Base-by-base conservation (phyloP, 2,113 vertebrate species). In the Hippolais icterina region DNA sequence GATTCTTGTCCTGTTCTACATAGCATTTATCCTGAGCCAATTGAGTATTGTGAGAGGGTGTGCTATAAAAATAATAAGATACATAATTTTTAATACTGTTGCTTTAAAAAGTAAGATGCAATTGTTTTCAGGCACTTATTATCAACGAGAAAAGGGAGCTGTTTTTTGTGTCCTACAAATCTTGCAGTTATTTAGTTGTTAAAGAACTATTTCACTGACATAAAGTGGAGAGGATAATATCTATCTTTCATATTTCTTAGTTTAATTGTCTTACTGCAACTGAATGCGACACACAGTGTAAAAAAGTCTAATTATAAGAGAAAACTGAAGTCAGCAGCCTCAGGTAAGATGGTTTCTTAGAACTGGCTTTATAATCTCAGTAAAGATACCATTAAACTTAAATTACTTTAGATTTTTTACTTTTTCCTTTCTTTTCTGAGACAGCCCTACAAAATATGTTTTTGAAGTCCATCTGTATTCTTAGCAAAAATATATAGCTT, bases 291-390 rank as follows among this genome's bases (percentile, higher is more conserved):
- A 92, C 15, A 53, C 15, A 60, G 37, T 69, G 81, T 89, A 80
- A 93, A 57, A 90, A 93, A 89, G 88, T 90, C 91, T 89, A 89
- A 95, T 84, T 88, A 87, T 79, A 77, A 93, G 72, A 92, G 76
- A 94, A 88, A 89, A 78, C 37, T 78, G 77, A 86, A 94, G 44
- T 84, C 72, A 92, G 80, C 44, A 92, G 92, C 90, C 86, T 87
- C 69, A 93, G 92, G 92, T 64, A 89, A 94, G 76, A 78, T 5
- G 49, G 35, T 56, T 95, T 88, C 85, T 95, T 68, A 90, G 83
- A 93, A 86, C 4, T 56, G 49, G 39, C 19, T 83, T 96, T 83
- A 90, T 80, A 88, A 89, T 93, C 69, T 89, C 66, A 39, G 31
- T 87, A 79, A 35, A 84, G 21, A 87, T 24, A 87, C 0, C 5